A percentile compares a stretch with the other conserved stretches of the same genome.
phyloP scores from a whole-genome alignment of 2,113 vertebrate genomes.

The Leptosomus discolor region DNA sequence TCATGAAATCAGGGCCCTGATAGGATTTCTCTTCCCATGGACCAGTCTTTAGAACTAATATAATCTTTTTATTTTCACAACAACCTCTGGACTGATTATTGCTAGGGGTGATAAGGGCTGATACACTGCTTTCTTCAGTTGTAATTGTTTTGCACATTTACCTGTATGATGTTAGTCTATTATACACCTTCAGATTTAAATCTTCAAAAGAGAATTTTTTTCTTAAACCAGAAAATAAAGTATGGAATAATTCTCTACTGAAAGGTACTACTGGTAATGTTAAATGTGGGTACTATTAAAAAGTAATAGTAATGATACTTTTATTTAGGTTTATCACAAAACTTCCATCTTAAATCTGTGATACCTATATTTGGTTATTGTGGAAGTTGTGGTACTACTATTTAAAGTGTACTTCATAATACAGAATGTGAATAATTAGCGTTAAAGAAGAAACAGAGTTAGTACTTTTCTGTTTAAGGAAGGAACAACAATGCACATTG shows the following conservation, averaged over 20 bases:
- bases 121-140: not conserved
- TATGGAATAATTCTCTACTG: not conserved
- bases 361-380: not conserved
- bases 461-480: not conserved
- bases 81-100: not conserved
- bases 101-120: not conserved
- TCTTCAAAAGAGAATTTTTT: not conserved
- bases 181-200: not conserved
- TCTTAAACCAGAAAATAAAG: not conserved
- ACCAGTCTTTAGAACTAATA: not conserved
- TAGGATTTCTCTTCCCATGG: not conserved
- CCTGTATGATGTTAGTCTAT: not conserved
- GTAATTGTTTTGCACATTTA: not conserved
- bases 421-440: not conserved
- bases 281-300: not conserved
- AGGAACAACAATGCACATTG: not conserved
- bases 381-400: not conserved
- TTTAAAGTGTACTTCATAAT: not conserved
- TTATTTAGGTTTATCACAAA: not conserved
- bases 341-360: not conserved
- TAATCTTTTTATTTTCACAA: not conserved
- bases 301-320: not conserved
- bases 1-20: not conserved
- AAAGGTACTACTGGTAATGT: not conserved
- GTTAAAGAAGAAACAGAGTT: not conserved